phyloP scores from a whole-genome alignment of 2,797 vertebrate species.

The Toxotes lorentzi region DNA sequence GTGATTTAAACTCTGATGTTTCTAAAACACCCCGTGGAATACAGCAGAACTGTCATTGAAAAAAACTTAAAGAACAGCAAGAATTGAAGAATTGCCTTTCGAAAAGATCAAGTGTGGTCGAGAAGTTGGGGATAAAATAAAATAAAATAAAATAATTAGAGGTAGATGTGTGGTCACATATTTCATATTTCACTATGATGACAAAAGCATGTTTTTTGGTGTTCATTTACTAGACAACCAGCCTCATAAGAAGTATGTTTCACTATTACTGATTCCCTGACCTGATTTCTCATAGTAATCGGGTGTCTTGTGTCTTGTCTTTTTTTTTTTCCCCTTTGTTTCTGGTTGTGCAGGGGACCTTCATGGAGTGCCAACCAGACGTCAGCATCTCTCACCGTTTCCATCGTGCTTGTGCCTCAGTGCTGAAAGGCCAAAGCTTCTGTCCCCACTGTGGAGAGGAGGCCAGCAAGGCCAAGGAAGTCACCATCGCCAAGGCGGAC shows the following conservation, averaged over 20 bases:
- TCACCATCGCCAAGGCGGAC: constrained; percentile 97
- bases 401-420: constrained; percentile 93
- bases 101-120: background rate
- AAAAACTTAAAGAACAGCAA: no score
- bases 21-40: background rate
- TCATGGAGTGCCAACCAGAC: constrained; percentile 99
- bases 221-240: background rate
- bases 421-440: constrained; percentile 93
- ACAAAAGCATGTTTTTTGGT: background rate
- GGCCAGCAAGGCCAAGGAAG: constrained; percentile 94
- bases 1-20: no score
- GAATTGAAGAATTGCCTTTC: background rate
- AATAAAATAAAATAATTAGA: background rate
- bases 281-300: background rate
- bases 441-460: constrained; percentile 99
- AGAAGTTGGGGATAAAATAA: background rate
- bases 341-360: constrained; percentile 89
- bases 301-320: background rate
- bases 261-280: no score
- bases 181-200: background rate
- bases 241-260: no score
- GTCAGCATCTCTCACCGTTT: constrained; percentile 96
- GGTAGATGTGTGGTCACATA: background rate
- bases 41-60: background rate
- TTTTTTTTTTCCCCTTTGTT: background rate